Conservation (phyloP, 2,113 vertebrate genomes). For the Osmerus mordax region DNA sequence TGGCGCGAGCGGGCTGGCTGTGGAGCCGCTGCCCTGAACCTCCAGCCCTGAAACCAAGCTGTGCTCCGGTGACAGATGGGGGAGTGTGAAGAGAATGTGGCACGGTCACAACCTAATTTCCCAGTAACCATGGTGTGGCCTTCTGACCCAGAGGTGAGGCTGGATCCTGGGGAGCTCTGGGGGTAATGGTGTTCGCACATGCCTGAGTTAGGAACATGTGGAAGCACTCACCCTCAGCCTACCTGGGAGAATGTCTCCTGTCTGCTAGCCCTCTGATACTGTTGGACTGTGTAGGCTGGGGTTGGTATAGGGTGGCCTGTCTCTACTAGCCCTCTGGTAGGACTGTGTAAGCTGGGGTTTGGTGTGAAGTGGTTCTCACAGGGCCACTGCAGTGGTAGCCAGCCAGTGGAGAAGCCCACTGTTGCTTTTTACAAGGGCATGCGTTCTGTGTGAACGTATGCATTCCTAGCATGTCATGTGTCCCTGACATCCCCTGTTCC, state of each 20-base stretch:
- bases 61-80: constrained; percentile 68
- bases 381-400: constrained; percentile 39
- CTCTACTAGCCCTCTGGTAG: constrained; percentile 44
- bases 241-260: constrained; percentile 52
- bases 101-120: constrained; percentile 67
- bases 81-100: constrained; percentile 68
- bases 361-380: constrained; percentile 58
- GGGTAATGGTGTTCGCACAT: constrained; percentile 72
- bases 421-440: constrained; percentile 21
- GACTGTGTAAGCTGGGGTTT: constrained; percentile 21
- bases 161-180: constrained; percentile 51
- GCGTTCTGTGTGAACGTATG: background rate
- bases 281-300: constrained; percentile 17
- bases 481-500: background rate
- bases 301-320: constrained; percentile 47
- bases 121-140: constrained; percentile 61
- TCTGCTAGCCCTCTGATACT: constrained; percentile 32
- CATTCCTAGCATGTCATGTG: background rate
- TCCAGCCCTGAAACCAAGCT: constrained; percentile 50
- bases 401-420: constrained; percentile 27
- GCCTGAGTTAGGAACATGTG: constrained; percentile 65
- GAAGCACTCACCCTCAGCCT: constrained; percentile 55
- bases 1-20: background rate
- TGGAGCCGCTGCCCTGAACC: constrained; percentile 12
- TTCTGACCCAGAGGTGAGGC: constrained; percentile 72